These are phyloP conservation scores for Chelonus formosanus DNA, from an alignment of 2,888 invertebrate species.

Conservation along the genomic window DNA sequence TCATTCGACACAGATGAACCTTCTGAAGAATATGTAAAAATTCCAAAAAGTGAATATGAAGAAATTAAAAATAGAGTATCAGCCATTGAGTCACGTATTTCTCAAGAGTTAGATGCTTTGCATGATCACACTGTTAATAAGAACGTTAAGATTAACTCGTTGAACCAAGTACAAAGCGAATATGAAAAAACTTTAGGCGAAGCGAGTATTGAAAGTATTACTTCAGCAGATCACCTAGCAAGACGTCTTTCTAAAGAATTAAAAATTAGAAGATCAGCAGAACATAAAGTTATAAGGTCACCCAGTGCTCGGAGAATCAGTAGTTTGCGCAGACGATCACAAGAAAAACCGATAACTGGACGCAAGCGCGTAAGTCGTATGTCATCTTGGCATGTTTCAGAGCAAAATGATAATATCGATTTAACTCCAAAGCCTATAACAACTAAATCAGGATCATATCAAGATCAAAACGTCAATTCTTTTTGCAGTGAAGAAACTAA, in stretches of 20 bases:
- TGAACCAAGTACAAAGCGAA: conserved; percentile 75
- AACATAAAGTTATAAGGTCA: conserved; percentile 77
- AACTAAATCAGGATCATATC: conserved; percentile 5
- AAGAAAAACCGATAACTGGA: conserved; percentile 67
- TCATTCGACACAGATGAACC: not conserved
- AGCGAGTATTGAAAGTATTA: conserved; percentile 72
- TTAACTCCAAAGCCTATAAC: conserved; percentile 5
- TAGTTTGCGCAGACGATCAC: conserved; percentile 75
- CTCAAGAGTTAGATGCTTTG: conserved; percentile 71
- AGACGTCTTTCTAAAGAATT: conserved; percentile 76
- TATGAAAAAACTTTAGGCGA: conserved; percentile 80
- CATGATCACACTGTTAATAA: conserved; percentile 52
- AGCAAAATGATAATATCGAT: conserved; percentile 40
- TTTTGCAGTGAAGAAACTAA: conserved; percentile 54
- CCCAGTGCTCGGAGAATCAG: conserved; percentile 86
- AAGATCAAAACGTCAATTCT: conserved; percentile 34
- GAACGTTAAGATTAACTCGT: conserved; percentile 63
- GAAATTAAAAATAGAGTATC: conserved; percentile 80
- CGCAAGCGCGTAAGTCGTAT: conserved; percentile 65
- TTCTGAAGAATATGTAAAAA: conserved; percentile 73
- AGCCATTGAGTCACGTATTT: conserved; percentile 76
- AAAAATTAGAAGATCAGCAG: conserved; percentile 76
- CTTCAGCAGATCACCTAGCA: conserved; percentile 76
- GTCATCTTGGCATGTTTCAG: conserved; percentile 72
- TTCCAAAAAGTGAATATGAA: conserved; percentile 80